Percentiles rank a stretch among this genome's conserved stretches.
Evolutionary conservation across 2,113 vertebrate genomes (phyloP).

Genomic region (Aptenodytes patagonicus): DNA sequence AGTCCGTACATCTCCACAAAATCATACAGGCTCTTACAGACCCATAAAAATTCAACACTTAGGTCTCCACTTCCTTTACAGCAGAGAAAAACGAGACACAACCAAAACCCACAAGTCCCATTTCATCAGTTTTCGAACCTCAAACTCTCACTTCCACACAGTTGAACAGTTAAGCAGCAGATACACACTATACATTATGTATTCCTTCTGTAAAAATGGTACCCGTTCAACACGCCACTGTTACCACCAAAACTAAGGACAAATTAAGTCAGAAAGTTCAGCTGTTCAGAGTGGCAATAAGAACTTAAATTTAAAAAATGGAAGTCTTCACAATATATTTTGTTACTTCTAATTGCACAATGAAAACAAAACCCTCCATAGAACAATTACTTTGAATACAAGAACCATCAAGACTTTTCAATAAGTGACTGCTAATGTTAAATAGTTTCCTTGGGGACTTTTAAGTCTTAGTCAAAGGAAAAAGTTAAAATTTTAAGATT

Average conservation of each 20-base stretch:
- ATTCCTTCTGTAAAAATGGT: accelerated
- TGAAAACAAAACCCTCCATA: not conserved
- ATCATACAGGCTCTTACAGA: not conserved
- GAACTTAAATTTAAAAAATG: not conserved
- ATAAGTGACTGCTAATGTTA: not conserved
- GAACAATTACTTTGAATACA: not conserved
- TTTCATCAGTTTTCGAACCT: not conserved
- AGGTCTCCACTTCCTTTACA: not conserved
- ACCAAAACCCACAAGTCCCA: not conserved
- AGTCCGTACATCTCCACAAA: not conserved
- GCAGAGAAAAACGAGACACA: not conserved
- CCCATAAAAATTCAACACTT: not conserved
- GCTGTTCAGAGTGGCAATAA: not conserved
- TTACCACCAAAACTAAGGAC: not conserved
- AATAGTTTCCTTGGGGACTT: not conserved
- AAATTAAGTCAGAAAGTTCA: not conserved
- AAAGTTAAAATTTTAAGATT: not conserved
- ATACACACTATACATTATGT: accelerated
- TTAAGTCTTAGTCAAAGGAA: not conserved
- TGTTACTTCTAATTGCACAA: not conserved
- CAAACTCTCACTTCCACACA: not conserved
- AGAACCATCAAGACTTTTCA: not conserved
- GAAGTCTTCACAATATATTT: not conserved
- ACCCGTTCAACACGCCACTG: accelerated
- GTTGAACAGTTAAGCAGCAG: not conserved